These are phyloP conservation scores for Aspidapion aeneum DNA, from an alignment of 2,888 invertebrate species.

Conservation along the genomic window DNA sequence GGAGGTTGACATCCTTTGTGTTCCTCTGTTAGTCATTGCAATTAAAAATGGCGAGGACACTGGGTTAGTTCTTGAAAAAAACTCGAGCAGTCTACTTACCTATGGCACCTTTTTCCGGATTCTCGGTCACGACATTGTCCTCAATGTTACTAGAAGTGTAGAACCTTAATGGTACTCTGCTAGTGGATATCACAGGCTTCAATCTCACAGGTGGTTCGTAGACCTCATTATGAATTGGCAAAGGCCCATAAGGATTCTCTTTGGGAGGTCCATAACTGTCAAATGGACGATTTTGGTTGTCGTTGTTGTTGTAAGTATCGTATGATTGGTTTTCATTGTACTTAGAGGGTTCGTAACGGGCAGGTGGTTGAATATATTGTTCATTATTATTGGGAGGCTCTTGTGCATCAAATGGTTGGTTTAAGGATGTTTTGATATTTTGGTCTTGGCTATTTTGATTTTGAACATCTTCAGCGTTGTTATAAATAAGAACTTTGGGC, in stretches of 20 bases:
- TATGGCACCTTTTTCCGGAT: slow-evolving; percentile 26
- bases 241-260: neutral
- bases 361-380: too few relatives aligned
- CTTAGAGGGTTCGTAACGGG: too few relatives aligned
- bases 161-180: slow-evolving; percentile 58
- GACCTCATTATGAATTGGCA: neutral
- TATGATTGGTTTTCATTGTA: too few relatives aligned
- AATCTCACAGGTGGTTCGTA: neutral
- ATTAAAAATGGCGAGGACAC: too few relatives aligned
- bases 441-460: neutral
- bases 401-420: neutral
- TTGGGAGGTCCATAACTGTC: neutral
- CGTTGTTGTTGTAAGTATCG: too few relatives aligned
- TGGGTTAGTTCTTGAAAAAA: too few relatives aligned
- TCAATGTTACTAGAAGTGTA: slow-evolving; percentile 56
- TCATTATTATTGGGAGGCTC: slow-evolving; percentile 9
- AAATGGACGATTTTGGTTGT: neutral
- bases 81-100: too few relatives aligned
- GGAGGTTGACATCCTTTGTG: too few relatives aligned
- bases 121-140: slow-evolving; percentile 50
- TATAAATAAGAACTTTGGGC: slow-evolving; percentile 24
- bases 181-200: neutral
- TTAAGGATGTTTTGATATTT: neutral
- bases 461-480: neutral
- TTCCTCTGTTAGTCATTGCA: too few relatives aligned